phyloP scores from a whole-genome alignment of 2,113 vertebrate species.

The Tychaedon coryphoeus region DNA sequence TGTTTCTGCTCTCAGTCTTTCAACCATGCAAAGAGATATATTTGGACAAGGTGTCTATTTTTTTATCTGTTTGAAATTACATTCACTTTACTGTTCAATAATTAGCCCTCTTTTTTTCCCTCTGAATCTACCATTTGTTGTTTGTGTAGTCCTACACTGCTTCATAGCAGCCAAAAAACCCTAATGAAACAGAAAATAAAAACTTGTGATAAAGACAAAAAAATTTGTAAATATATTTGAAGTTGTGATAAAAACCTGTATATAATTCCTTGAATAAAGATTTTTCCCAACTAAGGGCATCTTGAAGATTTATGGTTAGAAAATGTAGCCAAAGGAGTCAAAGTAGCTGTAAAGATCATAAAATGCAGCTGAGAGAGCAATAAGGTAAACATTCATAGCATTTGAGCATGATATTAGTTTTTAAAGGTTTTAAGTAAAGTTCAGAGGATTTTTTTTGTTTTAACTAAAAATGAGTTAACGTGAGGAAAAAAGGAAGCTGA shows the following conservation, averaged over 20 bases:
- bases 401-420: background rate
- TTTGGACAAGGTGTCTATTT: background rate
- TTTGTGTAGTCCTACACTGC: background rate
- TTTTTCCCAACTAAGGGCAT: background rate
- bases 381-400: background rate
- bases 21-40: background rate
- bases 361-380: background rate
- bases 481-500: background rate
- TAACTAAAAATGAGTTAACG: background rate
- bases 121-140: background rate
- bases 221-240: background rate
- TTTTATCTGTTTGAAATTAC: background rate
- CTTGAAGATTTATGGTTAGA: background rate
- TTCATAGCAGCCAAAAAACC: background rate
- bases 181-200: background rate
- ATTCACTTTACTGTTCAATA: background rate
- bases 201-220: background rate
- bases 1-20: background rate
- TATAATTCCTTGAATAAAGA: background rate
- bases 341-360: background rate
- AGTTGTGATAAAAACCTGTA: background rate
- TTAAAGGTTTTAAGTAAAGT: constrained; percentile 1
- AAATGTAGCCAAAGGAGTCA: background rate
- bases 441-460: background rate
- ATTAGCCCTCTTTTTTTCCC: fast-evolving